Evolutionary conservation across 2,888 invertebrate species (phyloP).

Genomic region (Trachelus iudaicus): DNA sequence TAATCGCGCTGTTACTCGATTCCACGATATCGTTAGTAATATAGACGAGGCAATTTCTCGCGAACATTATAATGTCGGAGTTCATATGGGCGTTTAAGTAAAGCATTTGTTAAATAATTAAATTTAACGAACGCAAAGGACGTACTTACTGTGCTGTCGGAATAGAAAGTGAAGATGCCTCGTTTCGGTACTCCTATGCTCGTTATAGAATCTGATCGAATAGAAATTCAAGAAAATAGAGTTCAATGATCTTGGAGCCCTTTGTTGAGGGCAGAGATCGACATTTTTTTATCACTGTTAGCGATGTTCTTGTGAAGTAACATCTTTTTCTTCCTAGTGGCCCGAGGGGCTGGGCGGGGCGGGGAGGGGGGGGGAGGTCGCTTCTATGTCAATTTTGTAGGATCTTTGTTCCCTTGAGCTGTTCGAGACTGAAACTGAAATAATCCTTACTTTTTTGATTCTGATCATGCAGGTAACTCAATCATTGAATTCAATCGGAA

Average conservation of each 20-base stretch:
- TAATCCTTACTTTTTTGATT: neutral
- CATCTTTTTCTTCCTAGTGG: neutral
- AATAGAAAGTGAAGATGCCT: neutral
- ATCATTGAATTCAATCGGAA: slow-evolving; percentile 1
- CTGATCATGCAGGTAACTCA: neutral
- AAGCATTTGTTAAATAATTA: neutral
- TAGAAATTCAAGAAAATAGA: neutral
- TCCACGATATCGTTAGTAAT: slow-evolving; percentile 31
- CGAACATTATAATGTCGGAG: neutral
- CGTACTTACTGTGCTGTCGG: neutral
- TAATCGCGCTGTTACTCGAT: slow-evolving; percentile 41
- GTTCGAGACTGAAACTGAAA: neutral
- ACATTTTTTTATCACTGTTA: neutral
- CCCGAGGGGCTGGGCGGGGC: no score
- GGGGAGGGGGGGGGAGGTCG: neutral
- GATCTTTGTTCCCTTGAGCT: neutral
- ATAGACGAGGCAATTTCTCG: slow-evolving; percentile 21
- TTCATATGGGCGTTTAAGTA: neutral
- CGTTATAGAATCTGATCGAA: neutral
- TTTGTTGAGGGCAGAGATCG: neutral
- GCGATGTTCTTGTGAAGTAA: neutral
- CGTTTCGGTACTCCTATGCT: neutral
- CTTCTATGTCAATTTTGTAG: neutral
- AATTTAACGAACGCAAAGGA: neutral
- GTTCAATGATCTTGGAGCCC: neutral